These are phyloP conservation scores for Diorhabda sublineata DNA, from an alignment of 1,140 invertebrate genomes.

Conservation along the genomic window DNA sequence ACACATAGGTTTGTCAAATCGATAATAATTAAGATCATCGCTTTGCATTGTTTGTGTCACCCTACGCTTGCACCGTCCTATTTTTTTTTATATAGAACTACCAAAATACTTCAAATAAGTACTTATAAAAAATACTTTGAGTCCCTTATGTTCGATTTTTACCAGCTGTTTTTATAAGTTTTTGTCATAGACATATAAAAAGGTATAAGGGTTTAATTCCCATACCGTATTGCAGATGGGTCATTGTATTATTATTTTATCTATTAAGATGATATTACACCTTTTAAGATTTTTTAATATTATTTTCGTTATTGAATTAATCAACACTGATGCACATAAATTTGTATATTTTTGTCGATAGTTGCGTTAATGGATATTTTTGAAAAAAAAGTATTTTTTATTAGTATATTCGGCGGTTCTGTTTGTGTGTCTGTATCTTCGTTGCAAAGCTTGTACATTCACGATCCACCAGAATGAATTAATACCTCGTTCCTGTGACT, in stretches of 20 bases:
- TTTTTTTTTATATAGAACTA: slow-evolving; percentile 5
- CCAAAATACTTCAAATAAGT: slow-evolving; percentile 2
- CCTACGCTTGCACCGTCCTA: slow-evolving; percentile 29
- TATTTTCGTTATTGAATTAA: no score
- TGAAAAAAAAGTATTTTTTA: neutral
- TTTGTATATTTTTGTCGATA: no score
- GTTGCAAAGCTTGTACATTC: slow-evolving; percentile 8
- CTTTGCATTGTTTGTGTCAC: slow-evolving; percentile 42
- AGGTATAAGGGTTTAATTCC: no score
- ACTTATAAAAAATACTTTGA: neutral
- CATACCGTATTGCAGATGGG: no score
- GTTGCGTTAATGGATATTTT: neutral
- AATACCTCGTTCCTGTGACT: neutral
- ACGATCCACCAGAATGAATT: neutral
- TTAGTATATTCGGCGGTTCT: neutral
- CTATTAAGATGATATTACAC: no score
- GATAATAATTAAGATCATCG: slow-evolving; percentile 26
- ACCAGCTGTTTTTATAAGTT: no score
- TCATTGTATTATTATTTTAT: no score
- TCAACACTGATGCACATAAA: no score
- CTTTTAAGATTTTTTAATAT: no score
- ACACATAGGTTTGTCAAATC: slow-evolving; percentile 58
- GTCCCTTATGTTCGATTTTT: no score
- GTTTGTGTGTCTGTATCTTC: slow-evolving; percentile 6
- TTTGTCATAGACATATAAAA: no score